phyloP scores from a whole-genome alignment of 2,113 vertebrate genomes.

The Galbula dea region DNA sequence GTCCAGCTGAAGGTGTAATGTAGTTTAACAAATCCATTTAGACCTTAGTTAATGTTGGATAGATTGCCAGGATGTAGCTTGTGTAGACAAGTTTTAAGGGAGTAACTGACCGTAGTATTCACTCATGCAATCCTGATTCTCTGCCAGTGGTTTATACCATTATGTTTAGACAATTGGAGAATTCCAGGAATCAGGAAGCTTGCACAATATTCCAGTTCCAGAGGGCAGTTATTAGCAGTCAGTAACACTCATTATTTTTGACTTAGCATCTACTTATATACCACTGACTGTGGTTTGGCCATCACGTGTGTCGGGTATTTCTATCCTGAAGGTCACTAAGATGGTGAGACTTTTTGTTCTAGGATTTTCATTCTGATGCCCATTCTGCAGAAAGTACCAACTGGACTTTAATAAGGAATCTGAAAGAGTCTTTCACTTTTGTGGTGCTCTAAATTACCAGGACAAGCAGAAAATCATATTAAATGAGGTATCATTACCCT shows the following conservation, averaged over 20 bases:
- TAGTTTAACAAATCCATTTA: neutral
- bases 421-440: neutral
- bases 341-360: neutral
- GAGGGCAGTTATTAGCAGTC: neutral
- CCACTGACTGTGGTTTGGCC: neutral
- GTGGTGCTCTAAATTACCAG: neutral
- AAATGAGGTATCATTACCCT: neutral
- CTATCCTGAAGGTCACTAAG: neutral
- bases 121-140: neutral
- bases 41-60: neutral
- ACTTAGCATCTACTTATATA: neutral
- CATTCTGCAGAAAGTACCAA: neutral
- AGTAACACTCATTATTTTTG: neutral
- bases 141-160: neutral
- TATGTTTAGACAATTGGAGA: neutral
- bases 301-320: neutral
- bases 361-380: neutral
- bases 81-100: neutral
- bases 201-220: neutral
- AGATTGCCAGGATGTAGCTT: neutral
- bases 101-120: neutral
- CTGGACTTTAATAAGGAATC: neutral
- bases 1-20: neutral
- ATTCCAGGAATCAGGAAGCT: neutral
- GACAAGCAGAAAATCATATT: neutral